Conservation (phyloP, 2,888 invertebrate genomes). For the Eupithecia subfuscata region DNA sequence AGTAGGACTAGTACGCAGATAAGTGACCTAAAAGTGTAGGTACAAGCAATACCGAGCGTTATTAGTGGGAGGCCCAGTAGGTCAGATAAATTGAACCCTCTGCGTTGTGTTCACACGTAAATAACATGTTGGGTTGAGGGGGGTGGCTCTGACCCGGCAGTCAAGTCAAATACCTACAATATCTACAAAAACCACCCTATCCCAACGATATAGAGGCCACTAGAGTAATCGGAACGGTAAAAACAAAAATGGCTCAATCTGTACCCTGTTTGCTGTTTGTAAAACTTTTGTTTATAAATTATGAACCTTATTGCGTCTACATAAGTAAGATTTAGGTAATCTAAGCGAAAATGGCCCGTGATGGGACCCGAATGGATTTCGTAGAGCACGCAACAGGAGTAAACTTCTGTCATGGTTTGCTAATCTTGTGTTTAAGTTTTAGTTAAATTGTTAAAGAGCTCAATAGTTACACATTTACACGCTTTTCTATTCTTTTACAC, state of each 20-base stretch:
- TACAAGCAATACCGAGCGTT: conserved; percentile 73
- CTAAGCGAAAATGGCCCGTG: conserved; percentile 42
- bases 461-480: conserved; percentile 29
- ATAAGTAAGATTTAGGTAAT: conserved; percentile 48
- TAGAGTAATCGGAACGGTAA: neutral
- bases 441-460: conserved; percentile 56
- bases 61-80: conserved; percentile 82
- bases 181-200: conserved; percentile 25
- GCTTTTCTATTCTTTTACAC: neutral
- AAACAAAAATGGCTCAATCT: conserved; percentile 30
- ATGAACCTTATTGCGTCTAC: conserved; percentile 45
- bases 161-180: conserved; percentile 22
- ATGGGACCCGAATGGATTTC: conserved; percentile 72
- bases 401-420: conserved; percentile 79
- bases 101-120: conserved; percentile 83
- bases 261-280: conserved; percentile 41
- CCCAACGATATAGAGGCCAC: conserved; percentile 1
- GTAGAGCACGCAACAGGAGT: conserved; percentile 77
- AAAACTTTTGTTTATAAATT: conserved; percentile 34
- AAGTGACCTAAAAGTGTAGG: conserved; percentile 58
- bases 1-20: conserved; percentile 43
- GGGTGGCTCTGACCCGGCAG: conserved; percentile 61
- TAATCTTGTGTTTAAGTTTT: conserved; percentile 73
- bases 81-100: conserved; percentile 84
- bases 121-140: conserved; percentile 81